phyloP scores from a whole-genome alignment of 92 coral and sea anemone species.

The Zoanthus sociatus region DNA sequence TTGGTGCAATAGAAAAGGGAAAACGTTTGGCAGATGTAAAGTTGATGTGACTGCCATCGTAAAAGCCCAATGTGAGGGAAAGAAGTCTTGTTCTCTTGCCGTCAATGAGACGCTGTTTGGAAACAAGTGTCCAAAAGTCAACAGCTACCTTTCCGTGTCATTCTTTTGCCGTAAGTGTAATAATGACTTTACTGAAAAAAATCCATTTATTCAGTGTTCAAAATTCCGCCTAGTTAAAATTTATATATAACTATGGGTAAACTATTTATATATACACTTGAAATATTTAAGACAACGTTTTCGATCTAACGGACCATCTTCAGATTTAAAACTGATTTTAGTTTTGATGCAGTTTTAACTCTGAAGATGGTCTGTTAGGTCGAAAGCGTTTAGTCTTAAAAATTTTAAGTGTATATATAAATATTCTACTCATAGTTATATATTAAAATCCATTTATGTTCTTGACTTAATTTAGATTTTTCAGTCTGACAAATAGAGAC shows the following conservation, averaged over 20 bases:
- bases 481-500: no score
- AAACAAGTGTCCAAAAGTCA: slow-evolving; percentile 22
- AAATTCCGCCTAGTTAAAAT: no score
- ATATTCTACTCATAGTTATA: no score
- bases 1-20: neutral
- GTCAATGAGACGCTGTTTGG: slow-evolving; percentile 29
- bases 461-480: no score
- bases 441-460: neutral
- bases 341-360: neutral
- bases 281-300: no score
- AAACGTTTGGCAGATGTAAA: slow-evolving; percentile 3
- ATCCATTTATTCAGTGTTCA: neutral
- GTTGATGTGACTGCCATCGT: slow-evolving; percentile 25
- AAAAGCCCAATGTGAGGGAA: slow-evolving; percentile 10
- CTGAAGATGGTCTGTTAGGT: no score
- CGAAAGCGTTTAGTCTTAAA: no score
- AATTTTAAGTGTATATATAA: no score
- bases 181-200: neutral
- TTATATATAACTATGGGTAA: no score
- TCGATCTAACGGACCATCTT: no score
- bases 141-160: slow-evolving; percentile 2
- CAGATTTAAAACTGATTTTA: neutral
- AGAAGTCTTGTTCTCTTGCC: neutral
- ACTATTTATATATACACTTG: no score
- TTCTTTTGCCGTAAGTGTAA: slow-evolving; percentile 27